Percentiles rank a stretch among this genome's conserved stretches.
Evolutionary conservation across 2,113 vertebrate genomes (phyloP).

Genomic region (Ceyx cyanopectus): DNA sequence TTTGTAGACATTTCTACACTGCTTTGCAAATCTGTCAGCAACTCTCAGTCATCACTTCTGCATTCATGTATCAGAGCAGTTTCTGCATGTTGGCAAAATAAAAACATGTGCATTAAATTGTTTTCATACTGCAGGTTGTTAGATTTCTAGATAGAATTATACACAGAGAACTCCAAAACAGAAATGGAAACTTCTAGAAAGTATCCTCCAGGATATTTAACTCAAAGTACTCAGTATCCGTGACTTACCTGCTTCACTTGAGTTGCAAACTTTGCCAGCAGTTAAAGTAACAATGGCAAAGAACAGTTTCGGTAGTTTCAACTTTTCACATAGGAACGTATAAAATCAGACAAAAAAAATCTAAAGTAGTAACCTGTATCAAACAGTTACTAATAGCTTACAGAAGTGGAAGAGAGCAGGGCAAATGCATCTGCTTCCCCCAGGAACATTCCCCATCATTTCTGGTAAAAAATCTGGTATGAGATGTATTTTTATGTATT

Average conservation of each 20-base stretch:
- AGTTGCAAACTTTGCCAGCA: neutral
- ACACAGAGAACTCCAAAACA: neutral
- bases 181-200: neutral
- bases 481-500: neutral
- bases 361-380: neutral
- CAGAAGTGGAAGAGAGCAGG: neutral
- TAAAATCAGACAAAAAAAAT: neutral
- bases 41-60: neutral
- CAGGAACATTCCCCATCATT: neutral
- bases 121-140: neutral
- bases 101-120: neutral
- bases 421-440: neutral
- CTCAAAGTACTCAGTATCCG: neutral
- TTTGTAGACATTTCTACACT: neutral
- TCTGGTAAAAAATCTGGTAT: neutral
- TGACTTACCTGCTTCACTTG: neutral
- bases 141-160: neutral
- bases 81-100: neutral
- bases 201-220: neutral
- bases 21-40: neutral
- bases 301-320: neutral
- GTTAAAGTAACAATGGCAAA: neutral
- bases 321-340: neutral
- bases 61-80: neutral
- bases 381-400: neutral